Percentiles rank a stretch among this genome's conserved stretches.
Evolutionary conservation across 1,140 invertebrate genomes (phyloP).

Genomic region (Tetragonula clypearis): DNA sequence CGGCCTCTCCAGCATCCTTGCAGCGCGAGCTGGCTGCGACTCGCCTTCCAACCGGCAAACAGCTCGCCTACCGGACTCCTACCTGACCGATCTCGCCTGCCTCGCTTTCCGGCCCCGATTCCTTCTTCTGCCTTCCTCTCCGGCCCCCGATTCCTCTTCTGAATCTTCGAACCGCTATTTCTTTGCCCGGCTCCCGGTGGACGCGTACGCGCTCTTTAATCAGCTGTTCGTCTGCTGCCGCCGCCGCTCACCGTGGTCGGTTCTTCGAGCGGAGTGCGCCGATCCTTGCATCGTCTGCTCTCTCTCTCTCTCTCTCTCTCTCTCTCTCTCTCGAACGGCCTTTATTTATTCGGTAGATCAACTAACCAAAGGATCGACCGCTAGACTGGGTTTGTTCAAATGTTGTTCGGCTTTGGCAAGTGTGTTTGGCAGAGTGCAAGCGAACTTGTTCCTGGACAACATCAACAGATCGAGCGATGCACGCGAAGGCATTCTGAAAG

Average conservation of each 20-base stretch:
- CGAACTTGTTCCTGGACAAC: background rate
- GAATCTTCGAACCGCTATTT: slow-evolving; percentile 28
- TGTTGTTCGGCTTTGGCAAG: background rate
- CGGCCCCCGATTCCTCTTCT: slow-evolving; percentile 45
- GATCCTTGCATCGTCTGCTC: too few species aligned
- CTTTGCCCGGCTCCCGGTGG: background rate
- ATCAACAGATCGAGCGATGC: background rate
- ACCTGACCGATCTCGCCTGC: slow-evolving; percentile 67
- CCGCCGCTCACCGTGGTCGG: background rate
- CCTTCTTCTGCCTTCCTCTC: background rate
- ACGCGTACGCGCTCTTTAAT: slow-evolving; percentile 9
- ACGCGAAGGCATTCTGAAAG: too few species aligned
- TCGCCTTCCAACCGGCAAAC: slow-evolving; percentile 68
- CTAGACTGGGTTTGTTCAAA: background rate
- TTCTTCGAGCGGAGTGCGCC: background rate
- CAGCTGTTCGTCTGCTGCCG: slow-evolving; percentile 19
- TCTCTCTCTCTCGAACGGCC: background rate
- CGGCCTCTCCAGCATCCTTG: slow-evolving; percentile 77
- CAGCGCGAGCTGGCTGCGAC: slow-evolving; percentile 41
- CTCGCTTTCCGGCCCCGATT: slow-evolving; percentile 32
- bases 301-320: too few species aligned
- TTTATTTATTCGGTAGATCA: background rate
- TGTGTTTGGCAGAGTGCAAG: background rate
- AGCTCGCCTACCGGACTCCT: slow-evolving; percentile 68
- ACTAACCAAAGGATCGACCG: background rate